Conservation (phyloP, 1,140 invertebrate species). For the Drosophila kikkawai region DNA sequence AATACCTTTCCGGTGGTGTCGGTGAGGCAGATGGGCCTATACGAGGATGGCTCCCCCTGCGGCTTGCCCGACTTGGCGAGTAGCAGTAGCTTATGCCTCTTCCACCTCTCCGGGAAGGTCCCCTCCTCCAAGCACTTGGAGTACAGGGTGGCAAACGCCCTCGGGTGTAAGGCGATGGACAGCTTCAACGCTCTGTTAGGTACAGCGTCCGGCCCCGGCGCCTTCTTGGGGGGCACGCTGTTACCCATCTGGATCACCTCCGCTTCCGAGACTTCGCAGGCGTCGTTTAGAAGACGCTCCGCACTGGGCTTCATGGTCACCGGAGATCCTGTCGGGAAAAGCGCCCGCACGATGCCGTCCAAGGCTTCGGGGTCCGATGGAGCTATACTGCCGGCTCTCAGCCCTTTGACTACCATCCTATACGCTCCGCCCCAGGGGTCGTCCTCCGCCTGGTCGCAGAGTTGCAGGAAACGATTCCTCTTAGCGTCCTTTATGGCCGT, state of each 20-base stretch:
- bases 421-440: neutral
- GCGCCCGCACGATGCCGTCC: neutral
- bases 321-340: neutral
- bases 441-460: neutral
- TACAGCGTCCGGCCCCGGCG: neutral
- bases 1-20: neutral
- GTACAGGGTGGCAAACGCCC: neutral
- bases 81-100: neutral
- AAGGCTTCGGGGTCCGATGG: neutral
- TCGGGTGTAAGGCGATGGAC: neutral
- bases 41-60: neutral
- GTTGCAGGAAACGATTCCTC: neutral
- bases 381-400: neutral
- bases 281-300: too few relatives aligned
- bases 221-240: neutral
- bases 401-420: too few relatives aligned
- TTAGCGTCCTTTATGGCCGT: neutral
- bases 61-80: neutral
- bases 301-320: neutral
- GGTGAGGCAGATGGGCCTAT: neutral
- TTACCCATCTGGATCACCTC: neutral
- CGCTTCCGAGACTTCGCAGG: neutral
- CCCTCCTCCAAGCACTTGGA: neutral
- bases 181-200: neutral
- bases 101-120: neutral